phyloP scores from a whole-genome alignment of 2,888 invertebrate genomes.

The Coleophora flavipennella region DNA sequence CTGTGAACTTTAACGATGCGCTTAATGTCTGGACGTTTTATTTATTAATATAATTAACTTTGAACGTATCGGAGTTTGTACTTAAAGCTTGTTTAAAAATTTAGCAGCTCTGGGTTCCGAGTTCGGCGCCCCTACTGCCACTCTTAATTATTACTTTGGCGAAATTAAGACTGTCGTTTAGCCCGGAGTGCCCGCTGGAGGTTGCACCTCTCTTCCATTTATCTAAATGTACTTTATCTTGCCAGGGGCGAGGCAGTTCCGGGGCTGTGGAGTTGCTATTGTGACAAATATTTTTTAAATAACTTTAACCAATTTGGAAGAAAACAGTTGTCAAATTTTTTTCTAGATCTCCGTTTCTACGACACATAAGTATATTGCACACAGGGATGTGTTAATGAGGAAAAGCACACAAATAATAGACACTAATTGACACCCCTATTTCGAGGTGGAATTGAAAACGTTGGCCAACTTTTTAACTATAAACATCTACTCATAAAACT shows the following conservation, averaged over 20 bases:
- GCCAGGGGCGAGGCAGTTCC: constrained; percentile 33
- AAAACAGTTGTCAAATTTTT: too few relatives aligned
- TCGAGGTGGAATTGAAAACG: too few relatives aligned
- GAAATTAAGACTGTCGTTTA: constrained; percentile 74
- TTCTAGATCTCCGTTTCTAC: too few relatives aligned
- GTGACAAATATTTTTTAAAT: too few relatives aligned
- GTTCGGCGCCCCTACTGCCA: constrained; percentile 60
- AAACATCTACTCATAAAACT: too few relatives aligned
- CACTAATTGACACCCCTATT: too few relatives aligned
- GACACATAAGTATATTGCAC: too few relatives aligned
- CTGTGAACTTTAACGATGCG: neutral
- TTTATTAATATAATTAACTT: constrained; percentile 66
- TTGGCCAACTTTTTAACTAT: too few relatives aligned
- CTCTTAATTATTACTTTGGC: constrained; percentile 74
- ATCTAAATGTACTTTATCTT: constrained; percentile 71
- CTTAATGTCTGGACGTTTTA: constrained; percentile 24
- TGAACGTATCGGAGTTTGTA: constrained; percentile 65
- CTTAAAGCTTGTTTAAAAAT: constrained; percentile 69
- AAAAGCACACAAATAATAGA: too few relatives aligned
- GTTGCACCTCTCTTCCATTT: constrained; percentile 59
- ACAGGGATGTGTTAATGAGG: too few relatives aligned
- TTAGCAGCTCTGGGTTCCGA: constrained; percentile 49
- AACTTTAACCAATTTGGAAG: too few relatives aligned
- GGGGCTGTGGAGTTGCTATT: neutral
- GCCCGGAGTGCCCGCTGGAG: constrained; percentile 58